phyloP scores from a whole-genome alignment of 2,888 invertebrate species.

The Zhengitettix transpicula region DNA sequence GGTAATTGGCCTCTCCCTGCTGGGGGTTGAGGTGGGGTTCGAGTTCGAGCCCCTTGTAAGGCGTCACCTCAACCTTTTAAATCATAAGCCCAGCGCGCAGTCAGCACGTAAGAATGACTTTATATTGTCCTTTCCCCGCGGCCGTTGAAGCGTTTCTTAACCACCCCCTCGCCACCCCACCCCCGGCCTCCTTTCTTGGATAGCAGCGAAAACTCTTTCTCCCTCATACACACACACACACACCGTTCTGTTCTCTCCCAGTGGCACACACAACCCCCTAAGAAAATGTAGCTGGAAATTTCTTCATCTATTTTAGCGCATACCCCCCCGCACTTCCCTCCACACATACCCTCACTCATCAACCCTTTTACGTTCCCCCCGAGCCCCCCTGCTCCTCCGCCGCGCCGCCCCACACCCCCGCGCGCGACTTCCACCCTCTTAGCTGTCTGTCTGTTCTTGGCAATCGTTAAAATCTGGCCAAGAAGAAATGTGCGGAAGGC shows the following conservation, averaged over 20 bases:
- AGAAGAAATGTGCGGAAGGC: constrained; percentile 12
- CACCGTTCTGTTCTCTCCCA: neutral
- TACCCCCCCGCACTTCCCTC: constrained; percentile 20
- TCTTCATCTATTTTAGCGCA: constrained; percentile 38
- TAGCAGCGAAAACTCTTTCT: neutral
- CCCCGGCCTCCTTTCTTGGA: neutral
- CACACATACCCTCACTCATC: constrained; percentile 10
- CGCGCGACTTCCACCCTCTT: constrained; percentile 9
- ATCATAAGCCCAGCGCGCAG: neutral
- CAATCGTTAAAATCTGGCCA: constrained; percentile 32
- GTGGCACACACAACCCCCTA: constrained; percentile 6
- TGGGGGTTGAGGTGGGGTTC: too few relatives aligned
- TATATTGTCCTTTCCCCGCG: constrained; percentile 3
- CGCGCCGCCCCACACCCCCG: constrained; percentile 14
- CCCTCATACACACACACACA: neutral
- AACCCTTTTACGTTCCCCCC: constrained; percentile 9
- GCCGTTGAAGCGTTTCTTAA: constrained; percentile 1
- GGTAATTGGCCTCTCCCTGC: too few relatives aligned
- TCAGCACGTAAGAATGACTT: neutral
- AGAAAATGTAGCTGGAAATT: constrained; percentile 41
- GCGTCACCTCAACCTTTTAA: neutral
- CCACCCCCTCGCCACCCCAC: neutral
- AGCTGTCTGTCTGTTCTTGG: constrained; percentile 13
- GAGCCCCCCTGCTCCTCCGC: constrained; percentile 13
- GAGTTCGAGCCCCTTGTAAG: too few relatives aligned